A percentile compares a stretch with the other conserved stretches of the same genome.
Conservation (phyloP, 1,140 invertebrate genomes). For the Pachyrhynchus sulphureomaculatus region DNA sequence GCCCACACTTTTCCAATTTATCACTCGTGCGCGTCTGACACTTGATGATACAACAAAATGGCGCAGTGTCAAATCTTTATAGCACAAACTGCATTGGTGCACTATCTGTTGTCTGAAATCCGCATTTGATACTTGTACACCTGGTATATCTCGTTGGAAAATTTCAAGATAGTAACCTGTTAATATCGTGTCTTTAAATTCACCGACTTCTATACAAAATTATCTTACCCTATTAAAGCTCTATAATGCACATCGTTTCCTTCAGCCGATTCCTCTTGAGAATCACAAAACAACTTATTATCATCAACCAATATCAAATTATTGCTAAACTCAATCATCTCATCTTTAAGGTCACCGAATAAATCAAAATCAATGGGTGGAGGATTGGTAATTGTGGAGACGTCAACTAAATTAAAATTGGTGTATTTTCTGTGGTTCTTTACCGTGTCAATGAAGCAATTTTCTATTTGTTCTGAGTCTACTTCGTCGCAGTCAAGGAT, state of each 20-base stretch:
- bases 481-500: neutral
- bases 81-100: too few relatives aligned
- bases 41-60: too few relatives aligned
- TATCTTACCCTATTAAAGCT: too few relatives aligned
- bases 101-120: too few relatives aligned
- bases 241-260: too few relatives aligned
- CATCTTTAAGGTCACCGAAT: constrained; percentile 15
- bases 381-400: neutral
- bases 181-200: neutral
- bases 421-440: neutral
- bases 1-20: too few relatives aligned
- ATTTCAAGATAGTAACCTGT: neutral
- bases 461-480: neutral
- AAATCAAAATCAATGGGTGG: constrained; percentile 6
- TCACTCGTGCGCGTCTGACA: too few relatives aligned
- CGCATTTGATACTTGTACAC: too few relatives aligned
- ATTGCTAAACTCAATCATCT: constrained; percentile 3
- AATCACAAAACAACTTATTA: neutral
- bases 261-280: neutral
- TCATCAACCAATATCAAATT: too few relatives aligned
- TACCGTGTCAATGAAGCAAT: neutral
- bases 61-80: too few relatives aligned
- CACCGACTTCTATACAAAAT: too few relatives aligned
- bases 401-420: neutral
- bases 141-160: too few relatives aligned